These are phyloP conservation scores for Epinotia brunnichana DNA, from an alignment of 2,888 invertebrate species.

Conservation along the genomic window DNA sequence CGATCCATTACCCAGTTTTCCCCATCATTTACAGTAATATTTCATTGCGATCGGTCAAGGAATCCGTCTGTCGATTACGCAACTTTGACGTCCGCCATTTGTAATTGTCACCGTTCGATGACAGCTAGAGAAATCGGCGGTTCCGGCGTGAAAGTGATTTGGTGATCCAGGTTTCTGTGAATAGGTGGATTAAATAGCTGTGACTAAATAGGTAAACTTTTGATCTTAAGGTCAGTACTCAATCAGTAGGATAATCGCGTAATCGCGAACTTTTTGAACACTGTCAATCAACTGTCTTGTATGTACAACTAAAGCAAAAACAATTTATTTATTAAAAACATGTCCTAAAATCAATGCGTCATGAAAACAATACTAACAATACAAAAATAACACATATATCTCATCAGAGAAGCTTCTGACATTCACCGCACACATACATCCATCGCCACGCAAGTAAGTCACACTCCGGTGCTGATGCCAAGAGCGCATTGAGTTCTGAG, in stretches of 20 bases:
- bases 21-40: conserved; percentile 39
- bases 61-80: conserved; percentile 40
- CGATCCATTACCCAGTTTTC: conserved; percentile 41
- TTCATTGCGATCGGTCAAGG: conserved; percentile 37
- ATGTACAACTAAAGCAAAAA: too few relatives aligned
- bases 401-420: too few relatives aligned
- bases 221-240: not conserved
- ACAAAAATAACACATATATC: too few relatives aligned
- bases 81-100: conserved; percentile 40
- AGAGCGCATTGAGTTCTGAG: too few relatives aligned
- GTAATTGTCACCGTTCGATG: conserved; percentile 40
- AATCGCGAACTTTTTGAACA: too few relatives aligned
- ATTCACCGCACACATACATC: too few relatives aligned
- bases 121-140: conserved; percentile 42
- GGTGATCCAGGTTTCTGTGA: conserved; percentile 8
- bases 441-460: too few relatives aligned
- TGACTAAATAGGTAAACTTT: not conserved
- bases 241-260: not conserved
- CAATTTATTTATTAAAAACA: too few relatives aligned
- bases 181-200: not conserved
- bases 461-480: too few relatives aligned
- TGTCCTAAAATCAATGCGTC: too few relatives aligned
- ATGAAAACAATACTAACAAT: too few relatives aligned
- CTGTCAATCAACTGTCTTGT: too few relatives aligned
- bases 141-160: conserved; percentile 29